Conservation (phyloP, 2,888 invertebrate species). For the Polia nebulosa region DNA sequence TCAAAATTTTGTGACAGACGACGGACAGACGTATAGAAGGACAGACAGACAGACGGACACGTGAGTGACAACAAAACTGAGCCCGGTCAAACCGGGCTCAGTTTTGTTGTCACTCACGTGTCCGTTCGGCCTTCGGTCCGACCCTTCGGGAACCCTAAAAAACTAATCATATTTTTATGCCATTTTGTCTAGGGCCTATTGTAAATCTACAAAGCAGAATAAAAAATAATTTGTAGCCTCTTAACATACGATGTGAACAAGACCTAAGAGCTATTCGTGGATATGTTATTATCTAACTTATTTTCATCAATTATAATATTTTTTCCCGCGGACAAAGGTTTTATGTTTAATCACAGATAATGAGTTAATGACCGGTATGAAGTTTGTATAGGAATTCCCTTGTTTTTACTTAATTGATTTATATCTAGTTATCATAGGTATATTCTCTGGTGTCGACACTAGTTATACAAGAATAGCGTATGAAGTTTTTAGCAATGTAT, state of each 20-base stretch:
- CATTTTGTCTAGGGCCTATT: too few species aligned
- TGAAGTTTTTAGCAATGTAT: neutral
- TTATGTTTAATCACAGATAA: constrained; percentile 55
- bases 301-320: constrained; percentile 61
- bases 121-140: too few species aligned
- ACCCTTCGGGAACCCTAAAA: too few species aligned
- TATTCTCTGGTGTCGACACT: neutral
- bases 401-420: constrained; percentile 34
- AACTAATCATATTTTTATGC: too few species aligned
- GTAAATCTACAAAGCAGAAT: neutral
- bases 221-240: too few species aligned
- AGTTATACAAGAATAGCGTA: neutral
- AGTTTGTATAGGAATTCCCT: constrained; percentile 25
- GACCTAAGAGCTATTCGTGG: constrained; percentile 5
- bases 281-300: constrained; percentile 38
- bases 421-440: neutral
- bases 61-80: too few species aligned
- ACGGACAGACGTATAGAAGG: too few species aligned
- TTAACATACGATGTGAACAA: constrained; percentile 15
- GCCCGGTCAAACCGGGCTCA: too few species aligned
- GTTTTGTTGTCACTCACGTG: too few species aligned
- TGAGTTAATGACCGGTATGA: constrained; percentile 47
- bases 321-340: constrained; percentile 50
- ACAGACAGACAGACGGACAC: too few species aligned
- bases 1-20: too few species aligned